phyloP scores from a whole-genome alignment of 2,113 vertebrate species.

The Irena cyanogastra region DNA sequence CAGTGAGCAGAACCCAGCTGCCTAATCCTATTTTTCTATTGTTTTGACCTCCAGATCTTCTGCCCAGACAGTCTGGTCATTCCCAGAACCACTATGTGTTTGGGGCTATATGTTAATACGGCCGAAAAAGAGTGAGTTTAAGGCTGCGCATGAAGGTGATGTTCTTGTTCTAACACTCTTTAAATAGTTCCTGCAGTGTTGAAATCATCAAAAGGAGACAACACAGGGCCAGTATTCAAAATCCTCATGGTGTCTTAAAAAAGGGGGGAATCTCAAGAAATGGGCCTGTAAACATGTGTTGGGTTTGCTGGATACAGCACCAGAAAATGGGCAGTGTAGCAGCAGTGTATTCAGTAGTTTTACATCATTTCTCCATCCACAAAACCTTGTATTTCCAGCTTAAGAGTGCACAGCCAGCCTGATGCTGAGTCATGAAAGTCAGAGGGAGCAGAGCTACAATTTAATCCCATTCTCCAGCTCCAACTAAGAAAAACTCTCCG shows the following conservation, averaged over 20 bases:
- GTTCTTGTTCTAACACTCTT: background rate
- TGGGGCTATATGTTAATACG: background rate
- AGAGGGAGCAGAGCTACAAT: background rate
- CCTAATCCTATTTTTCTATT: background rate
- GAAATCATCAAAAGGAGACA: background rate
- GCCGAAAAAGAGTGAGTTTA: background rate
- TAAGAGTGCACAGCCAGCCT: background rate
- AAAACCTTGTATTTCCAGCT: background rate
- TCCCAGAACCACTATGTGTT: background rate
- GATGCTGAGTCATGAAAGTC: background rate
- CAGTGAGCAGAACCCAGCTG: background rate
- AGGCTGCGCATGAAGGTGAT: rapidly evolving
- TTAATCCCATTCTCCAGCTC: background rate
- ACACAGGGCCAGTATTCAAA: background rate
- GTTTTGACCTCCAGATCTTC: background rate
- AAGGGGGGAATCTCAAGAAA: background rate
- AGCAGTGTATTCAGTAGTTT: background rate
- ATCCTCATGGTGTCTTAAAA: background rate
- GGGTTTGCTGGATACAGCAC: background rate
- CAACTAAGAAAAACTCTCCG: background rate
- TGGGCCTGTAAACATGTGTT: background rate
- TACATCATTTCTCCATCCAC: background rate
- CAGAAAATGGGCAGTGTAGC: background rate
- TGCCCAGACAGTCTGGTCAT: background rate
- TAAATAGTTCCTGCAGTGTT: background rate